Evolutionary conservation across 2,113 vertebrate genomes (phyloP), one percentile per base, ranked within the genome.

Genomic region (Monarcha castaneiventris): DNA sequence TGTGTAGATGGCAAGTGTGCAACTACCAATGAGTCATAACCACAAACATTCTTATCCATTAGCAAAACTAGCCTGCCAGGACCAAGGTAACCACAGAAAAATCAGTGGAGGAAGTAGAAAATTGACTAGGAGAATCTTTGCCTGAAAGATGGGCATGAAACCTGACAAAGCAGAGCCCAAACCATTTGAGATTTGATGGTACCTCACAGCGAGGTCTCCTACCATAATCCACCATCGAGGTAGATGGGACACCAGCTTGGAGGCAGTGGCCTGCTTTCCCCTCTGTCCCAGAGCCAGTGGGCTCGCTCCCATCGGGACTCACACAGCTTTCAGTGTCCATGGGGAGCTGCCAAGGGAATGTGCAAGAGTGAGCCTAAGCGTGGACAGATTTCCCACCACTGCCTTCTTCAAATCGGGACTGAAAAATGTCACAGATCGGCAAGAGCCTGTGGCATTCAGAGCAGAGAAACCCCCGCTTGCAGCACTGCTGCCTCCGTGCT

Each of bases 261-360:
- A 62, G 62, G 17, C 46, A 67, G 46, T 23, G 33, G 12, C 7
- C 43, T 1, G 2, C 26, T 48, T 49, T 37, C 19, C 43, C n/a
- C 37, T 41, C 35, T 62, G 54, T 32, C 39, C 35, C 54, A n/a
- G 66, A 16, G 64, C 56, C 62, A 29, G 4, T 8, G 54, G 32
- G 25, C 33, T 81, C 1, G 0, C 11, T 87, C 21, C 44, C 26
- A 13, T 11, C 0, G 0, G 46, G 43, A 17, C 33, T 78, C 9
- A 44, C 5, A 1, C 0, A 2, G 25, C 13, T 54, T 35, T 52
- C 1, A 1, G 37, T 27, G 26, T 37, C 35, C 15, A 1, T 1
- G 5, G 55, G 61, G 44, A 77, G 41, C 68, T 81, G 71, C 56
- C 62, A 25, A 66, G 20, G 25, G 8, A 8, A 11, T 0, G 16